Conservation (phyloP, 2,113 vertebrate species). For the Eublepharis macularius region DNA sequence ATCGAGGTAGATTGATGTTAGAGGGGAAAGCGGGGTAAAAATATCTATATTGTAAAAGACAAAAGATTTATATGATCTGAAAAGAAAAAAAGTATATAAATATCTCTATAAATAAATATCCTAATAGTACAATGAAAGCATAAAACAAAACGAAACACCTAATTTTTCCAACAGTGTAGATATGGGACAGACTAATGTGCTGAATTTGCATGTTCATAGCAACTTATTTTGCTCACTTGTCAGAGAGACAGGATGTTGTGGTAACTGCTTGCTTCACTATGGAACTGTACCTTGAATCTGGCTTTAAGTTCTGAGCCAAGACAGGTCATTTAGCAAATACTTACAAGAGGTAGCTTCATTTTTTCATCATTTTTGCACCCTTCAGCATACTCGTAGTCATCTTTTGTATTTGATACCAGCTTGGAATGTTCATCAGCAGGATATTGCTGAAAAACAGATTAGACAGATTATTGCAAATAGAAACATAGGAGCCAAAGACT, state of each 20-base stretch:
- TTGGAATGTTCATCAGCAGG: conserved; percentile 70
- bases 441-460: conserved; percentile 64
- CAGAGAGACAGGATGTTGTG: not conserved
- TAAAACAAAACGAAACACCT: no score
- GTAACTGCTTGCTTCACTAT: not conserved
- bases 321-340: conserved; percentile 21
- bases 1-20: no score
- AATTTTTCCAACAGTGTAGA: not conserved
- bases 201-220: not conserved
- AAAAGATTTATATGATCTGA: no score
- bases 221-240: not conserved
- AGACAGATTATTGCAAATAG: not conserved
- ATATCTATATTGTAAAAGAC: no score
- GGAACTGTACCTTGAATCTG: not conserved
- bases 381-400: conserved; percentile 78
- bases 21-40: no score
- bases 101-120: no score
- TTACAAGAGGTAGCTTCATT: conserved; percentile 76
- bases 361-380: conserved; percentile 74
- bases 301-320: not conserved
- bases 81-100: no score
- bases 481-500: not conserved
- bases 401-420: conserved; percentile 70
- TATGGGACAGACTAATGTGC: not conserved
- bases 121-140: no score